Conservation (phyloP, 2,113 vertebrate species). For the Anolis carolinensis region DNA sequence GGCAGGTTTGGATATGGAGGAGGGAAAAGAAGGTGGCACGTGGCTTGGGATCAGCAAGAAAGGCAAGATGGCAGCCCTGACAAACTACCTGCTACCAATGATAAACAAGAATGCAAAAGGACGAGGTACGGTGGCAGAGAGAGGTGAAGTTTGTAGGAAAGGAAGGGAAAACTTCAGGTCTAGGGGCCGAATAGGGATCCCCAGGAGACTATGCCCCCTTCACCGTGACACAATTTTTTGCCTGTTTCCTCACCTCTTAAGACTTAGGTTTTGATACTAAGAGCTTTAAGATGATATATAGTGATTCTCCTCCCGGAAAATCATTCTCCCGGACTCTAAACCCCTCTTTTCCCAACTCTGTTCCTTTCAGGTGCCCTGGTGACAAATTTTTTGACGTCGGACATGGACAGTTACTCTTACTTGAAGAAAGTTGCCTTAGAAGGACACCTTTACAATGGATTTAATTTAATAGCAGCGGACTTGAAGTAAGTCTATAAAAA, state of each 20-base stretch:
- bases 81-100: conserved; percentile 90
- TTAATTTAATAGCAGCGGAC: conserved; percentile 94
- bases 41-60: conserved; percentile 94
- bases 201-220: not conserved
- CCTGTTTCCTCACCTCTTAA: not conserved
- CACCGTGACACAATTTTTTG: not conserved
- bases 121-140: conserved; percentile 79
- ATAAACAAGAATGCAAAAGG: conserved; percentile 83
- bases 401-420: conserved; percentile 90
- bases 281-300: too few relatives aligned
- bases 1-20: conserved; percentile 92
- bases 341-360: not conserved
- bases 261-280: too few relatives aligned
- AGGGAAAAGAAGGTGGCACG: conserved; percentile 92
- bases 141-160: not conserved
- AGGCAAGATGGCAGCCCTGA: conserved; percentile 91
- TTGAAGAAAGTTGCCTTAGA: conserved; percentile 91
- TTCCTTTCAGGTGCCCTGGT: conserved; percentile 85
- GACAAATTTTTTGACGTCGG: conserved; percentile 88
- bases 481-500: conserved; percentile 84
- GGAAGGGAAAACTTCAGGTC: too few relatives aligned
- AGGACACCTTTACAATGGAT: conserved; percentile 93
- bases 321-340: conserved; percentile 36
- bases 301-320: not conserved
- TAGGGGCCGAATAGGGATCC: too few relatives aligned